A percentile compares a stretch with the other conserved stretches of the same genome.
These are phyloP conservation scores for Heterohyrax brucei DNA, from an alignment of 2,797 vertebrate genomes.

Conservation along the genomic window DNA sequence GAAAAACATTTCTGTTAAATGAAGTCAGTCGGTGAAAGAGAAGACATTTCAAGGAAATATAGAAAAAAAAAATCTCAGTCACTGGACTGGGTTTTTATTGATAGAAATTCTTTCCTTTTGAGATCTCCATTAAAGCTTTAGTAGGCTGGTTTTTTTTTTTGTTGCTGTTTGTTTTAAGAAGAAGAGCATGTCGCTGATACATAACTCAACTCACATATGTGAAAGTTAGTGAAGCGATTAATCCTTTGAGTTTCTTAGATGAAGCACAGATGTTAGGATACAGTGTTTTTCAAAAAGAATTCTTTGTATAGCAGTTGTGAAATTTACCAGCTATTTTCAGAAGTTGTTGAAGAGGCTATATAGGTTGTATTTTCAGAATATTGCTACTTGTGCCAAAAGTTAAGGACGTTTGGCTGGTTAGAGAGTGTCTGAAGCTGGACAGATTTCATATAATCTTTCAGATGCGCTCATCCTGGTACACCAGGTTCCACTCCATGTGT, in stretches of 20 bases:
- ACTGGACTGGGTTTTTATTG: neutral
- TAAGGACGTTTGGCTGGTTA: neutral
- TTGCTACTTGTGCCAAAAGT: neutral
- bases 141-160: neutral
- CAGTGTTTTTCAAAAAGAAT: constrained; percentile 52
- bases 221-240: neutral
- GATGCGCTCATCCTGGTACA: neutral
- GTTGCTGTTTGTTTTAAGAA: neutral
- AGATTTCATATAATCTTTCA: neutral
- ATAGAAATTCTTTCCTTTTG: neutral
- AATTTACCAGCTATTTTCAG: constrained; percentile 60
- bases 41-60: neutral
- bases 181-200: neutral
- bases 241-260: neutral
- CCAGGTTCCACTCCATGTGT: neutral
- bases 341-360: constrained; percentile 29
- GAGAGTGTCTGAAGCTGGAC: neutral
- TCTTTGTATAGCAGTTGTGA: constrained; percentile 44
- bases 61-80: neutral
- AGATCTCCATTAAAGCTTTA: neutral
- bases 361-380: constrained; percentile 55
- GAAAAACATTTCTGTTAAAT: constrained; percentile 18
- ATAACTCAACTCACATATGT: neutral
- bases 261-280: neutral
- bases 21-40: neutral